Conservation (phyloP, 2,888 invertebrate genomes). For the Drosophila histrio region DNA sequence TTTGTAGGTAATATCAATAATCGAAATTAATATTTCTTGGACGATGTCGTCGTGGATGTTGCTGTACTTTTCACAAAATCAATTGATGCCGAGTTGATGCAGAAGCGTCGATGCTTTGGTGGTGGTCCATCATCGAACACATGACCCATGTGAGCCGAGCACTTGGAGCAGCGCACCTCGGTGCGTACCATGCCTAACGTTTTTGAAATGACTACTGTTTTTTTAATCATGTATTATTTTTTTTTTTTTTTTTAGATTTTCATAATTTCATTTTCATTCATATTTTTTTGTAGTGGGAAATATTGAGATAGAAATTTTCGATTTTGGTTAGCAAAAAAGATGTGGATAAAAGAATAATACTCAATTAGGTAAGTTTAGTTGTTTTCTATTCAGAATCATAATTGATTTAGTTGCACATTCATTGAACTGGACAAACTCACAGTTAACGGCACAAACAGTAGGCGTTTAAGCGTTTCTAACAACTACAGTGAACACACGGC, state of each 20-base stretch:
- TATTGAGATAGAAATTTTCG: constrained; percentile 47
- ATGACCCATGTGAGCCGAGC: constrained; percentile 97
- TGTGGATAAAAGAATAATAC: constrained; percentile 77
- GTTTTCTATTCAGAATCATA: constrained; percentile 28
- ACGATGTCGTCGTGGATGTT: constrained; percentile 61
- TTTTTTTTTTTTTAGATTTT: constrained; percentile 28
- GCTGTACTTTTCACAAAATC: constrained; percentile 80
- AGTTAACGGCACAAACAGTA: constrained; percentile 53
- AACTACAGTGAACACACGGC: constrained; percentile 56
- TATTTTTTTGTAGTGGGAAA: constrained; percentile 27
- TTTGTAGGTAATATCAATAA: constrained; percentile 16
- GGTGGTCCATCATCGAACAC: constrained; percentile 98
- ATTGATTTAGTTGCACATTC: constrained; percentile 64
- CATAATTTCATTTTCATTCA: constrained; percentile 22
- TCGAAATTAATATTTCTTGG: constrained; percentile 68
- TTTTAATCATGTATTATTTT: constrained; percentile 66
- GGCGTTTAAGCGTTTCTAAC: constrained; percentile 38
- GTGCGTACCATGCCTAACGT: constrained; percentile 95
- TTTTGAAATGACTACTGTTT: constrained; percentile 86
- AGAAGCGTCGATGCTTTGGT: constrained; percentile 96
- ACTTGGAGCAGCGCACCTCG: constrained; percentile 97
- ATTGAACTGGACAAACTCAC: constrained; percentile 60
- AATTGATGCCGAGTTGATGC: constrained; percentile 94
- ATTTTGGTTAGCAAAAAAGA: constrained; percentile 71
- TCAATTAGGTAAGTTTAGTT: constrained; percentile 72